Evolutionary conservation across 2,797 vertebrate species (phyloP).

Genomic region (Scomberomorus guttatus): DNA sequence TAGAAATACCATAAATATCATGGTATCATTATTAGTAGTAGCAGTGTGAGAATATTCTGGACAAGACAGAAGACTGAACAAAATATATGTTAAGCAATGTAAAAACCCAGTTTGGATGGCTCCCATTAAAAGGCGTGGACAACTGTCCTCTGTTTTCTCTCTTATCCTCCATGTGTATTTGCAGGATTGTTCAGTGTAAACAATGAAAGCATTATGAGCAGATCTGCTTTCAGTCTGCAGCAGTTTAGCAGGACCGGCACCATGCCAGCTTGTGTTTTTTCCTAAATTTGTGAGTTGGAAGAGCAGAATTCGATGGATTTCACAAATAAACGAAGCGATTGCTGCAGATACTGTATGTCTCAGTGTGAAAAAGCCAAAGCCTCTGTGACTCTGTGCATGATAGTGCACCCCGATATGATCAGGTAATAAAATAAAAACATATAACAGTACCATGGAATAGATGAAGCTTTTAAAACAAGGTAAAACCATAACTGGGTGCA

Average conservation of each 20-base stretch:
- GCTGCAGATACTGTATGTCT: no score
- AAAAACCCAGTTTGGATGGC: not conserved
- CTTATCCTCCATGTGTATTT: not conserved
- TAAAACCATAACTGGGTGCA: not conserved
- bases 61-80: not conserved
- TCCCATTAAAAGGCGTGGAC: no score
- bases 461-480: no score
- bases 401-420: not conserved
- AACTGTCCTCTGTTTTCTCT: not conserved
- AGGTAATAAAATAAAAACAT: not conserved
- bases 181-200: not conserved
- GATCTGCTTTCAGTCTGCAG: no score
- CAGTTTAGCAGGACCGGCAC: no score
- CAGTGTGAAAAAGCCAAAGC: no score
- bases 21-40: not conserved
- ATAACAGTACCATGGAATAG: no score
- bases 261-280: no score
- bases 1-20: not conserved
- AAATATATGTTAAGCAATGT: not conserved
- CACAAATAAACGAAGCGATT: no score
- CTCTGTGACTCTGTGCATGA: not conserved
- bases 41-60: not conserved
- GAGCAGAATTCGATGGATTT: no score
- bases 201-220: not conserved
- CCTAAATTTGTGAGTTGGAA: no score